Conservation (phyloP, 2,113 vertebrate species). For the Ursus arctos region DNA sequence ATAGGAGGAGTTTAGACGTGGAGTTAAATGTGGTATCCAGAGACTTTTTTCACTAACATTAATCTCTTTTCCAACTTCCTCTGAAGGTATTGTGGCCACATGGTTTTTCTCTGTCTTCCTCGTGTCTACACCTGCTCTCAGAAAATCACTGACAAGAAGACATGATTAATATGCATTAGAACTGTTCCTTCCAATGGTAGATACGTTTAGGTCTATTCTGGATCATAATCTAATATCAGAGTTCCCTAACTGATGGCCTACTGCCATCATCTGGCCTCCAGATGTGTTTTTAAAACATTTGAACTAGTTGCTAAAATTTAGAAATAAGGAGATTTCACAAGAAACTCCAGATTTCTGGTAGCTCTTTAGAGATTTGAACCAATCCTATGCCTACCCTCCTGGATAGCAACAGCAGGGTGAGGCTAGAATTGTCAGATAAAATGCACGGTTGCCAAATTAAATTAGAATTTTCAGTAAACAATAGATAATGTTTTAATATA, state of each 20-base stretch:
- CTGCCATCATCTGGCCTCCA: conserved; percentile 53
- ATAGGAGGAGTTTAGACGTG: neutral
- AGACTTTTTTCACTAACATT: neutral
- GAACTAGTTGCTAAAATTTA: neutral
- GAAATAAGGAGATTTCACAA: conserved; percentile 30
- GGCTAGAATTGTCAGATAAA: neutral
- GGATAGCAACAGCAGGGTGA: neutral
- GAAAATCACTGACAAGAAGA: conserved; percentile 50
- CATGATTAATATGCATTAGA: neutral
- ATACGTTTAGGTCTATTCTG: neutral
- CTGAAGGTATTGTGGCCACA: neutral
- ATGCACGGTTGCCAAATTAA: neutral
- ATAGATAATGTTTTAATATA: neutral
- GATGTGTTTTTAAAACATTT: conserved; percentile 31
- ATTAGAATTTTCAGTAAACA: conserved; percentile 18
- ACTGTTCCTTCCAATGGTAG: neutral
- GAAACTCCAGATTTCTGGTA: conserved; percentile 23
- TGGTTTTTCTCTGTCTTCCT: neutral
- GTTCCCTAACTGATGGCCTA: neutral
- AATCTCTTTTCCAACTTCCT: neutral
- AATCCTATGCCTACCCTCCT: neutral
- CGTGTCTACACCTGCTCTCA: neutral
- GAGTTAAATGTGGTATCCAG: neutral
- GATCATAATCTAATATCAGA: conserved; percentile 9
- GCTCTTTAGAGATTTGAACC: neutral